Percentiles rank a stretch among this genome's conserved stretches.
These are phyloP conservation scores for Sogatella furcifera DNA, from an alignment of 1,140 invertebrate genomes.

Conservation along the genomic window DNA sequence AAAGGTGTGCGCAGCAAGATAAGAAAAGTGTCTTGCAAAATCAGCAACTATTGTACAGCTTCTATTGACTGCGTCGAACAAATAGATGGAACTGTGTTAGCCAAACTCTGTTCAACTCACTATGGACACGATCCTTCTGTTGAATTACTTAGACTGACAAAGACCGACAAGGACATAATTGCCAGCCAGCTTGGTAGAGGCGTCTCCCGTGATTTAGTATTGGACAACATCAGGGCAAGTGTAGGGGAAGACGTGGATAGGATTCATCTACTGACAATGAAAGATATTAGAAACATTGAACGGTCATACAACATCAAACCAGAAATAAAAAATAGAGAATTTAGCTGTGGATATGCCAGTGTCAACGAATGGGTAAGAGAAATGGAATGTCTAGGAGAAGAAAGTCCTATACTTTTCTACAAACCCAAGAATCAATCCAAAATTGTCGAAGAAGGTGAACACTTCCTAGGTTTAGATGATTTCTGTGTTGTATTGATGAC, in stretches of 20 bases:
- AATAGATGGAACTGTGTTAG: constrained; percentile 6
- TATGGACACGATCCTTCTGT: constrained; percentile 13
- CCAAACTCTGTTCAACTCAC: constrained; percentile 13
- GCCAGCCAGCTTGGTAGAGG: constrained; percentile 9
- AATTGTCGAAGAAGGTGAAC: not conserved
- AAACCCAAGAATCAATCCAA: not conserved
- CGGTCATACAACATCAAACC: constrained; percentile 6
- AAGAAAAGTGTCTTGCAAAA: constrained; percentile 10
- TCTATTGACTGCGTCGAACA: constrained; percentile 12
- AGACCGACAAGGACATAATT: constrained; percentile 9
- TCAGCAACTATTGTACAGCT: constrained; percentile 13
- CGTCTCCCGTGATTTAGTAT: constrained; percentile 11
- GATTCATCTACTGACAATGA: constrained; percentile 12
- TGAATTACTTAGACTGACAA: constrained; percentile 8
- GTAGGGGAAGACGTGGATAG: constrained; percentile 9
- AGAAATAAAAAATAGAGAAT: not conserved
- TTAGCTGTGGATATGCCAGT: not conserved
- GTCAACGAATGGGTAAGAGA: constrained; percentile 4
- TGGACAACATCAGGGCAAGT: constrained; percentile 10
- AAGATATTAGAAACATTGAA: constrained; percentile 17
- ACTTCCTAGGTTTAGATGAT: constrained; percentile 2
- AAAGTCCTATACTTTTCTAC: constrained; percentile 8
- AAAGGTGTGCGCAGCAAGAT: not conserved
- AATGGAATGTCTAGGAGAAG: constrained; percentile 5
- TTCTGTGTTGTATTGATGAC: constrained; percentile 13